Conservation (phyloP, 2,888 invertebrate species). For the Itoplectis maculator region DNA sequence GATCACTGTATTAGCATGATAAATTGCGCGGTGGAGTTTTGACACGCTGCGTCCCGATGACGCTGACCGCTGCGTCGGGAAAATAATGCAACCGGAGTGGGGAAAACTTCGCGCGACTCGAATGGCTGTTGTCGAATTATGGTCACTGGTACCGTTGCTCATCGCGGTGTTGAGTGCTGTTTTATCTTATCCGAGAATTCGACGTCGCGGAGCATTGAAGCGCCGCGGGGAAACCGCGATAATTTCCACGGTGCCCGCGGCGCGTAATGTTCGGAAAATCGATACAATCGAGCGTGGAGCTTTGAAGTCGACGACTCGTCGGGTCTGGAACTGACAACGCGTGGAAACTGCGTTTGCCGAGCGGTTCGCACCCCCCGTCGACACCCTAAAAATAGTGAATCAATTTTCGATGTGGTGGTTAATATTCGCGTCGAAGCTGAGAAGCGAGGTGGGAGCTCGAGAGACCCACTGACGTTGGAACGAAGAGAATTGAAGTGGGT, state of each 20-base stretch:
- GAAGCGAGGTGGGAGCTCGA: background rate
- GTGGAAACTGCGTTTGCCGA: background rate
- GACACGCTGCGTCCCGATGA: background rate
- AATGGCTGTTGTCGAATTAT: background rate
- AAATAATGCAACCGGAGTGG: background rate
- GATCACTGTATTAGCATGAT: constrained; percentile 25
- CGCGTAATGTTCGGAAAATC: constrained; percentile 27
- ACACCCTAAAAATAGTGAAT: constrained; percentile 43
- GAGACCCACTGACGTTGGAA: constrained; percentile 1
- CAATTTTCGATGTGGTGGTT: constrained; percentile 16
- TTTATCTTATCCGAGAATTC: constrained; percentile 40
- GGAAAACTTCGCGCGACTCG: background rate
- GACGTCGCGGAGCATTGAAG: constrained; percentile 12
- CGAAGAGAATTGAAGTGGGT: background rate
- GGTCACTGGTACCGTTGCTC: background rate
- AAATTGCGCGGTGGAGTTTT: background rate
- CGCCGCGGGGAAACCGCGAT: constrained; percentile 21
- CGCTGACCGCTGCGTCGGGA: background rate
- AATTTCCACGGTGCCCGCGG: constrained; percentile 49
- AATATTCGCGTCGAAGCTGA: constrained; percentile 2
- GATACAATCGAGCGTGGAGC: constrained; percentile 41
- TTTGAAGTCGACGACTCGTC: constrained; percentile 14
- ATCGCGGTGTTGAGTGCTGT: background rate
- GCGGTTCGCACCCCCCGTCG: background rate
- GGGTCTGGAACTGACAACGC: background rate